Evolutionary conservation across 2,888 invertebrate genomes (phyloP).

Genomic region (Brachyptera putata): DNA sequence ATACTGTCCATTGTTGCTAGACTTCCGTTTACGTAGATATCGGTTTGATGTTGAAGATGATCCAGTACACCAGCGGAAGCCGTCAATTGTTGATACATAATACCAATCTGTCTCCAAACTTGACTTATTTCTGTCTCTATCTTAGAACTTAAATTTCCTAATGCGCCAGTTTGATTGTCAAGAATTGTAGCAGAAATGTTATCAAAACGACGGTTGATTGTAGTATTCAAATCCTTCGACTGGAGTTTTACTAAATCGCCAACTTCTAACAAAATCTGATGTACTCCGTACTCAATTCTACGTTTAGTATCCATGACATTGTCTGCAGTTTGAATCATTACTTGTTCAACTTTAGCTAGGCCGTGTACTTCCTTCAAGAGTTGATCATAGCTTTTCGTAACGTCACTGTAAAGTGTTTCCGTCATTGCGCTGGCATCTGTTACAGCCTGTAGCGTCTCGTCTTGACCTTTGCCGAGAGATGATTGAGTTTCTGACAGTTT

Average conservation of each 20-base stretch:
- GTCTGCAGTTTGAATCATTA: conserved; percentile 78
- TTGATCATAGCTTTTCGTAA: conserved; percentile 53
- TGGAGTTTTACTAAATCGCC: conserved; percentile 63
- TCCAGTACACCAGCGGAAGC: conserved; percentile 70
- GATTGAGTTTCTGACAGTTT: conserved; percentile 54
- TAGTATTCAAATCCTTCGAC: conserved; percentile 59
- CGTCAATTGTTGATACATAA: conserved; percentile 79
- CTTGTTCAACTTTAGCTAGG: conserved; percentile 68
- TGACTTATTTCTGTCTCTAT: conserved; percentile 78
- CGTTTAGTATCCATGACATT: conserved; percentile 79
- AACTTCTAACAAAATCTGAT: conserved; percentile 73
- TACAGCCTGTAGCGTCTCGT: conserved; percentile 56
- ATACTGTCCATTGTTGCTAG: conserved; percentile 70
- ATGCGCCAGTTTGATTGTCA: conserved; percentile 64
- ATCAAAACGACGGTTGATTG: conserved; percentile 65
- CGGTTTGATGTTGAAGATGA: conserved; percentile 71
- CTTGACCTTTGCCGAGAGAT: conserved; percentile 48
- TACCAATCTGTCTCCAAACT: conserved; percentile 87
- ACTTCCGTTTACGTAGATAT: conserved; percentile 74
- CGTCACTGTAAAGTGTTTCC: conserved; percentile 53
- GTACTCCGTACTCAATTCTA: conserved; percentile 77
- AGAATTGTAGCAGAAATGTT: conserved; percentile 64
- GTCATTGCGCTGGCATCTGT: conserved; percentile 54
- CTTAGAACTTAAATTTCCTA: conserved; percentile 68
- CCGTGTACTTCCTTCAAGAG: conserved; percentile 50